Evolutionary conservation across 2,888 invertebrate species (phyloP).

Genomic region (Disparrhopalites patrizii): DNA sequence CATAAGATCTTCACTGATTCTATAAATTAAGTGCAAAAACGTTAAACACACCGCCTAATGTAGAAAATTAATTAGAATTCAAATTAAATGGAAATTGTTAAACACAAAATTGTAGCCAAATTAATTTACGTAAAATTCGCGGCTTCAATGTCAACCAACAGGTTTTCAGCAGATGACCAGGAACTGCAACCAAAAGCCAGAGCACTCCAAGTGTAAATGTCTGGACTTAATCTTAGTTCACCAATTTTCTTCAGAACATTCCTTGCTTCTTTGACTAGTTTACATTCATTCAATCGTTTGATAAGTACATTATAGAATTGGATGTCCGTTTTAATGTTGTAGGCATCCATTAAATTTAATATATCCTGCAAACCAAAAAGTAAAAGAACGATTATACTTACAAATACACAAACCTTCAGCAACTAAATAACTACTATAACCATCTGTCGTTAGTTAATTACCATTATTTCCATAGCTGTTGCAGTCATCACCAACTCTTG

Average conservation of each 20-base stretch:
- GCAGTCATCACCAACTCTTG: constrained; percentile 70
- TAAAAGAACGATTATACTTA: constrained; percentile 22
- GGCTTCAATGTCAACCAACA: constrained; percentile 67
- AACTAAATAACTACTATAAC: neutral
- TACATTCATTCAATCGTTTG: constrained; percentile 68
- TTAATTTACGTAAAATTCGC: constrained; percentile 61
- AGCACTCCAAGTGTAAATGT: constrained; percentile 81
- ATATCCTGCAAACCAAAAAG: constrained; percentile 57
- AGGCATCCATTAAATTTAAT: constrained; percentile 60
- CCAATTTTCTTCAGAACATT: constrained; percentile 50
- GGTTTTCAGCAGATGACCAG: constrained; percentile 60
- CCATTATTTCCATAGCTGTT: constrained; percentile 65
- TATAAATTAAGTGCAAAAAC: neutral
- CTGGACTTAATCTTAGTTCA: constrained; percentile 55
- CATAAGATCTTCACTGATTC: constrained; percentile 54
- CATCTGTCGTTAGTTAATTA: constrained; percentile 30
- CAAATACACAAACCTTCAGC: neutral
- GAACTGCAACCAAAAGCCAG: constrained; percentile 73
- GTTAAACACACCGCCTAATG: neutral
- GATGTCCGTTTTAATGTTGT: constrained; percentile 65
- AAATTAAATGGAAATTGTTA: constrained; percentile 7
- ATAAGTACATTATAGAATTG: constrained; percentile 84
- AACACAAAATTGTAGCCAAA: neutral
- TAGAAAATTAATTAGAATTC: neutral
- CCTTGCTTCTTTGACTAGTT: constrained; percentile 66